Evolutionary conservation across 2,797 vertebrate species (phyloP), one percentile per base, ranked within the genome.

Genomic region (Scolopax bukidnonensis): DNA sequence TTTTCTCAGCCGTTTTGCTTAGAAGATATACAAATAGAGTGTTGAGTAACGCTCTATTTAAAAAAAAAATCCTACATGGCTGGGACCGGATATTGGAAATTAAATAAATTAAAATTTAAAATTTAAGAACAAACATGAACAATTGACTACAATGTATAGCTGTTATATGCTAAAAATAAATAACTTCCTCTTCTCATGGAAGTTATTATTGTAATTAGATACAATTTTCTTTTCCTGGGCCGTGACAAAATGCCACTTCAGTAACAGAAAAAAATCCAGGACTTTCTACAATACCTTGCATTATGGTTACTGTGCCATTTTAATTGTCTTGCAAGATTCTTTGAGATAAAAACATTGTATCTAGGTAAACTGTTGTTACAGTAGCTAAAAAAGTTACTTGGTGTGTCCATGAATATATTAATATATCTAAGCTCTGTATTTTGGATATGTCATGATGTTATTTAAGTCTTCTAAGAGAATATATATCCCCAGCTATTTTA

Each of bases 361-460:
- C 27, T 47, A 21, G 15, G 17, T 56, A 53, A 76, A 36, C 4
- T 28, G 10, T 38, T 73, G 4, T 38, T 73, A 27, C 0, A 50
- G 3, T 28, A 25, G 7, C 19, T 79, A 32, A 17, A 20, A 43
- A 78, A 36, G 3, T 63, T 47, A 10, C 11, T 27, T 60, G 6
- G 0, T 59, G 8, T 73, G 9, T 16, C 40, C 19, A 77, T 0
- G 1, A 50, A 47, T 8, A 36, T 6, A 8, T 6, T 25, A 56
- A 21, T 20, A 80, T 38, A 54, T 9, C 7, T 48, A 48, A 81
- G 6, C 10, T 60, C 11, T 36, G 0, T 6, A 24, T 53, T 57
- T 53, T 53, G 36, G 16, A 17, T 24, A 32, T 12, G 16, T 9
- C 47, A 15, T 21, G 24, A 11, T 1, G 2, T 1, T 19, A 25